A percentile compares a stretch with the other conserved stretches of the same genome.
phyloP scores from a whole-genome alignment of 2,113 vertebrate species.

The Gavia stellata region DNA sequence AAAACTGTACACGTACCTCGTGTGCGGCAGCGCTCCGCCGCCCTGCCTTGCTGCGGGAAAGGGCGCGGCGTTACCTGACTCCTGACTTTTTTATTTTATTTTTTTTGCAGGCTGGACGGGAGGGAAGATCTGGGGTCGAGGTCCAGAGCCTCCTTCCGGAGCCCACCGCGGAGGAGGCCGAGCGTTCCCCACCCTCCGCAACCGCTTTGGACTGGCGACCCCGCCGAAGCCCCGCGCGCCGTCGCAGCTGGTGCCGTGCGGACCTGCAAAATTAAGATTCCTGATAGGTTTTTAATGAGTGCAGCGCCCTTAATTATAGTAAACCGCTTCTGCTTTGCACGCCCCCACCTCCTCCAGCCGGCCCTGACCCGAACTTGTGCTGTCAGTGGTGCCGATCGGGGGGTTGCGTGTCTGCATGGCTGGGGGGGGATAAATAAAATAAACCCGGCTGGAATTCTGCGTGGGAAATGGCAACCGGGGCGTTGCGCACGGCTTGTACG shows the following conservation, averaged over 20 bases:
- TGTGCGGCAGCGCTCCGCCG: fast-evolving
- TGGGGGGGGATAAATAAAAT: not conserved
- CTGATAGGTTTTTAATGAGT: not conserved
- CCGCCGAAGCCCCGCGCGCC: not conserved
- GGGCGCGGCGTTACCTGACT: fast-evolving
- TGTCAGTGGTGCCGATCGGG: not conserved
- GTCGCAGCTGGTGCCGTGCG: not conserved
- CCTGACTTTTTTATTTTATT: not conserved
- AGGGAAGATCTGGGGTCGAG: not conserved
- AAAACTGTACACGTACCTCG: fast-evolving
- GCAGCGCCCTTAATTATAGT: not conserved
- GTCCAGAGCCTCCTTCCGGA: fast-evolving
- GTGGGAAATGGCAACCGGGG: not conserved
- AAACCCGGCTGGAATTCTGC: not conserved
- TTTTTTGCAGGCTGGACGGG: not conserved
- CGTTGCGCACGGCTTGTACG: not conserved
- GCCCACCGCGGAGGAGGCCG: not conserved
- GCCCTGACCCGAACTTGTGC: not conserved
- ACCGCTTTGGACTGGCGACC: not conserved
- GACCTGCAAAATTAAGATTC: not conserved
- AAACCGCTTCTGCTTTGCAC: not conserved
- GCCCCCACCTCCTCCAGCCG: not conserved
- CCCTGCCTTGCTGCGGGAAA: not conserved
- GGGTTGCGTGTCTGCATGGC: fast-evolving
- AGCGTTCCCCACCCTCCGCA: not conserved